phyloP scores from a whole-genome alignment of 2,113 vertebrate species.

The Ceyx margarethae region DNA sequence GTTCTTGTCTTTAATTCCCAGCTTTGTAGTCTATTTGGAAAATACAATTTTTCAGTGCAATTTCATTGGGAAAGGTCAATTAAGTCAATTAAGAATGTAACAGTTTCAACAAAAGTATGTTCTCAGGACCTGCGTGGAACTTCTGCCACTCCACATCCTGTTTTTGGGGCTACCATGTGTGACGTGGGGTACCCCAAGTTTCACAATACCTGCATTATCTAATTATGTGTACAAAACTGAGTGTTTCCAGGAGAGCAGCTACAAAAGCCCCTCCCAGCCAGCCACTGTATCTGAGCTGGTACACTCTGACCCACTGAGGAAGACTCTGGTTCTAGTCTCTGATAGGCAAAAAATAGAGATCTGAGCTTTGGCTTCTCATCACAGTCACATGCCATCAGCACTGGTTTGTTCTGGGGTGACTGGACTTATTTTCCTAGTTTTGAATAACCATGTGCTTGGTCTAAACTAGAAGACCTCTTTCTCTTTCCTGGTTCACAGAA shows the following conservation, averaged over 20 bases:
- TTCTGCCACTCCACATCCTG: background rate
- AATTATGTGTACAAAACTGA: background rate
- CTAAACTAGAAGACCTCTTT: background rate
- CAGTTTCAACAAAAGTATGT: background rate
- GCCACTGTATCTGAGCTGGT: background rate
- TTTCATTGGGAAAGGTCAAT: background rate
- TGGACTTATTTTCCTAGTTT: background rate
- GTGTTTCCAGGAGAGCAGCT: background rate
- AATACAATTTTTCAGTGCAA: background rate
- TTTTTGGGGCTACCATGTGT: background rate
- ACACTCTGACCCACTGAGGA: background rate
- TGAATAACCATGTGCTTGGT: background rate
- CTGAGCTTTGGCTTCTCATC: background rate
- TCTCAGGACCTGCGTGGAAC: background rate
- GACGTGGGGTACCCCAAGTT: background rate
- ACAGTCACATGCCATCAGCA: background rate
- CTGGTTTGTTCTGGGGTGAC: background rate
- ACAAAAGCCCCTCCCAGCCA: background rate
- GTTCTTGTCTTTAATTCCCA: background rate
- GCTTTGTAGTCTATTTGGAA: background rate
- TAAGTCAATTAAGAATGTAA: background rate
- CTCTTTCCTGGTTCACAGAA: background rate
- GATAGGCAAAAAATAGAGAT: background rate
- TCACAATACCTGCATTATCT: background rate
- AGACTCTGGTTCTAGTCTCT: background rate